Evolutionary conservation across 2,113 vertebrate species (phyloP).

Genomic region (Mystacornis crossleyi): DNA sequence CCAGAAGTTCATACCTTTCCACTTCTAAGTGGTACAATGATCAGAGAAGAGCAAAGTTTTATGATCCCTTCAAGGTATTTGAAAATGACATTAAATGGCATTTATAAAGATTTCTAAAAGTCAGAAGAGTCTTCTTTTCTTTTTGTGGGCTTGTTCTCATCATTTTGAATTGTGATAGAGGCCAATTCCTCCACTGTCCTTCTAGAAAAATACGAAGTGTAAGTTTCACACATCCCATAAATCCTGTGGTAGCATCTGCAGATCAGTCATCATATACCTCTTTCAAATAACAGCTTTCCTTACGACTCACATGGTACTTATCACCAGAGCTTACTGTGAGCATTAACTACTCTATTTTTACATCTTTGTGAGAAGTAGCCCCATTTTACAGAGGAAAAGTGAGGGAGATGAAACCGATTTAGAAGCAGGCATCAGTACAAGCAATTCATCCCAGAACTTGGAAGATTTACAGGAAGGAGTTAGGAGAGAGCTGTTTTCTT

Average conservation of each 20-base stretch:
- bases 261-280: neutral
- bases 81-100: constrained; percentile 54
- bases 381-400: neutral
- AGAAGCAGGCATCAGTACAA: neutral
- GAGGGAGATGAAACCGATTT: neutral
- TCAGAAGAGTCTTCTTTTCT: constrained; percentile 40
- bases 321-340: neutral
- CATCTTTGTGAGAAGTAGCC: neutral
- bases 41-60: constrained; percentile 65
- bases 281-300: neutral
- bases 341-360: neutral
- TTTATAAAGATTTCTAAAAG: constrained; percentile 59
- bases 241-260: neutral
- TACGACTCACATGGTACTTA: neutral
- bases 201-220: neutral
- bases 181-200: neutral
- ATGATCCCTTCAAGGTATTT: constrained; percentile 67
- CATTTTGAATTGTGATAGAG: constrained; percentile 19
- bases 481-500: neutral
- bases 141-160: constrained; percentile 18
- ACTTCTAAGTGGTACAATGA: constrained; percentile 37
- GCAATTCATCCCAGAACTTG: neutral
- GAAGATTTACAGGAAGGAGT: neutral
- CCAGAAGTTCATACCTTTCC: constrained; percentile 27
- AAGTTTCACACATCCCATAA: neutral